These are phyloP conservation scores for Eupithecia dodoneata DNA, from an alignment of 2,888 invertebrate genomes.

Conservation along the genomic window DNA sequence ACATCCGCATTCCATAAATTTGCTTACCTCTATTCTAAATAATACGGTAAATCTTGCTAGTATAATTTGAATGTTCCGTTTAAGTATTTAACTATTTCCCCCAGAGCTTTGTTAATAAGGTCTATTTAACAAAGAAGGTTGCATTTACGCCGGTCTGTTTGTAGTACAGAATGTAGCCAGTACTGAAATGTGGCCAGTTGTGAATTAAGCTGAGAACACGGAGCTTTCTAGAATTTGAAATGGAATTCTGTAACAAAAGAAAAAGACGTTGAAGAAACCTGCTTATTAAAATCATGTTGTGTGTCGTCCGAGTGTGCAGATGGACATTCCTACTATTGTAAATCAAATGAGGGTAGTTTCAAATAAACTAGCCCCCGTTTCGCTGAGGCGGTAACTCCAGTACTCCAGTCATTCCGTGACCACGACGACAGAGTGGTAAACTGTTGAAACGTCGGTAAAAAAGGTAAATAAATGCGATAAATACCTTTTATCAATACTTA, in stretches of 20 bases:
- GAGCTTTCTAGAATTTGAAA: neutral
- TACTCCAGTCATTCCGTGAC: too few relatives aligned
- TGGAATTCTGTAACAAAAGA: neutral
- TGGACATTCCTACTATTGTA: too few relatives aligned
- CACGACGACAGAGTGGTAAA: too few relatives aligned
- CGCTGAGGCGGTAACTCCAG: too few relatives aligned
- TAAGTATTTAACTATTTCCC: neutral
- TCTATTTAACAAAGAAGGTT: neutral
- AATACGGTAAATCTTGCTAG: neutral
- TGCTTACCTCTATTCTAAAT: neutral
- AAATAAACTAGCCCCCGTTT: too few relatives aligned
- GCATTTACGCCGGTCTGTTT: neutral
- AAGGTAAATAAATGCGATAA: too few relatives aligned
- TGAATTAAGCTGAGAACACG: neutral
- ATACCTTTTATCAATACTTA: too few relatives aligned
- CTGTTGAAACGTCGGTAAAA: too few relatives aligned
- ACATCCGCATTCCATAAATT: neutral
- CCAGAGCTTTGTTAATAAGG: constrained; percentile 1
- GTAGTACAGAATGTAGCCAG: neutral
- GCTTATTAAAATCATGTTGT: neutral
- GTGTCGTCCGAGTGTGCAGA: too few relatives aligned
- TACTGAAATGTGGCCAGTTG: neutral
- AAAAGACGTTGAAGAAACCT: neutral
- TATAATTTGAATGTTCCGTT: neutral
- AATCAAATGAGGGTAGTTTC: too few relatives aligned